Evolutionary conservation across 2,113 vertebrate species (phyloP).

Genomic region (Prunella fulvescens): DNA sequence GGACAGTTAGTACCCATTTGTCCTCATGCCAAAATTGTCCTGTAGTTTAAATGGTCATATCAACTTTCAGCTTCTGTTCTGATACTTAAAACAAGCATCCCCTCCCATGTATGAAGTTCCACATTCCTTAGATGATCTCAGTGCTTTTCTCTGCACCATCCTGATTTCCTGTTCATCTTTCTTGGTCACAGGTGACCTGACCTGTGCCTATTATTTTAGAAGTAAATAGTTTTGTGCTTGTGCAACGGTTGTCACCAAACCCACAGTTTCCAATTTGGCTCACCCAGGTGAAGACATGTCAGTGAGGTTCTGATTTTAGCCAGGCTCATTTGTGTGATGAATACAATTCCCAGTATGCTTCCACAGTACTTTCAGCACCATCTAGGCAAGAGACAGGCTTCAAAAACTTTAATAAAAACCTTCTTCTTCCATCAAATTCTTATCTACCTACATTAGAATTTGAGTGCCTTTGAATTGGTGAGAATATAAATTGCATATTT

Average conservation of each 20-base stretch:
- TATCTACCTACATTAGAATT: not conserved
- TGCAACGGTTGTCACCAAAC: not conserved
- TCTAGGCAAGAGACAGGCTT: not conserved
- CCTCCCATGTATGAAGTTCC: fast-evolving
- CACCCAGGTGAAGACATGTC: not conserved
- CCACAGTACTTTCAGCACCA: not conserved
- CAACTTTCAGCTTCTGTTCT: not conserved
- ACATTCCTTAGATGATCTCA: not conserved
- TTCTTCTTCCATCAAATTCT: not conserved
- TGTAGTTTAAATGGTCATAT: not conserved
- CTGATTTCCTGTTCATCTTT: not conserved
- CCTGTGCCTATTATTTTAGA: not conserved
- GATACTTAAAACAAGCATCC: not conserved
- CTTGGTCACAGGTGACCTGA: not conserved
- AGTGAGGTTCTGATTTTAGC: not conserved
- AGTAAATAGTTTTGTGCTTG: not conserved
- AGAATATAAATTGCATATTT: not conserved
- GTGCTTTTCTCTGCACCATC: not conserved
- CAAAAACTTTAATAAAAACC: not conserved
- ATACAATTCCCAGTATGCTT: not conserved
- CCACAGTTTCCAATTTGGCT: not conserved
- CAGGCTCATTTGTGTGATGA: not conserved
- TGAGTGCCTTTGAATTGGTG: not conserved
- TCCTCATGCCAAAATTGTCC: not conserved
- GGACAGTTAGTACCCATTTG: not conserved